Conservation (phyloP, 2,888 invertebrate genomes). For the Pollenia griseotomentosa region DNA sequence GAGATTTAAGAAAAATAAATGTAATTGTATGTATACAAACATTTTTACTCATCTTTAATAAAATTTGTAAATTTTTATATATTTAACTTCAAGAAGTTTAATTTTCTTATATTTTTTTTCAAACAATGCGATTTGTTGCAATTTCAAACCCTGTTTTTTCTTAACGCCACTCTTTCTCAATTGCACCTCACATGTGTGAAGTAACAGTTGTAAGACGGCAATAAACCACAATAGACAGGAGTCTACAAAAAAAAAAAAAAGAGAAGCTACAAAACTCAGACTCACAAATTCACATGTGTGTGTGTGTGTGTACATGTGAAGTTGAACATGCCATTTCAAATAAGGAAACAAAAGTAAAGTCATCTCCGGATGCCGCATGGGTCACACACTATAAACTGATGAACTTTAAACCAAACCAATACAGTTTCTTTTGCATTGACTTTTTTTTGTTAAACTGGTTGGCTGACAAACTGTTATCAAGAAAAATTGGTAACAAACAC, state of each 20-base stretch:
- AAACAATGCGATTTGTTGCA: neutral
- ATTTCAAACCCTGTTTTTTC: conserved; percentile 31
- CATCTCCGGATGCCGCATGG: conserved; percentile 60
- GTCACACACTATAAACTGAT: conserved; percentile 73
- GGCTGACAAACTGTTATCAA: conserved; percentile 69
- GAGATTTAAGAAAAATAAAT: too few relatives aligned
- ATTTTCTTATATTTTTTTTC: too few relatives aligned
- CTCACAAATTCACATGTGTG: neutral
- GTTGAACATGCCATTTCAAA: neutral
- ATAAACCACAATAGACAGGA: conserved; percentile 70
- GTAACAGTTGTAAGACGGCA: conserved; percentile 62
- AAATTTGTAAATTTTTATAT: too few relatives aligned
- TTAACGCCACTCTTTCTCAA: neutral
- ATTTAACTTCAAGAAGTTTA: too few relatives aligned
- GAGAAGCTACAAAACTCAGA: neutral
- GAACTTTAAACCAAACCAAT: conserved; percentile 69
- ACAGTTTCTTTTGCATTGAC: conserved; percentile 14
- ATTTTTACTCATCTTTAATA: too few relatives aligned
- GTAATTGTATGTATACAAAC: too few relatives aligned
- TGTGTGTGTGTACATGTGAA: neutral
- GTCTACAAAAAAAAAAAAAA: neutral
- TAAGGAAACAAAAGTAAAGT: conserved; percentile 60
- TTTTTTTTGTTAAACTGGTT: conserved; percentile 3
- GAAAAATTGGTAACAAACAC: conserved; percentile 68
- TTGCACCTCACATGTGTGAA: conserved; percentile 52